Conservation (phyloP, 2,113 vertebrate species). For the Condylura cristata region DNA sequence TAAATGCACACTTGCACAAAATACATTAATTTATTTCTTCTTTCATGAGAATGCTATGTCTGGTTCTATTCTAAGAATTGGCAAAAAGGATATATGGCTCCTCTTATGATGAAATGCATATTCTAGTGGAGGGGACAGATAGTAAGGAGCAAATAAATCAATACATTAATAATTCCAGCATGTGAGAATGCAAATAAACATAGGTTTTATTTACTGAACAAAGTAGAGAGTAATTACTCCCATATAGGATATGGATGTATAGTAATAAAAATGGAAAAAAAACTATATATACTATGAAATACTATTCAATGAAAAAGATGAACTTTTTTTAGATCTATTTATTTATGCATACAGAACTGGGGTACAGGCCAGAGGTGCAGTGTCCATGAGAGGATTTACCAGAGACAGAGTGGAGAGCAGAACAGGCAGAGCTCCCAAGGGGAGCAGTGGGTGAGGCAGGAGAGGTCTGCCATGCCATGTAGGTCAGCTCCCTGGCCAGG, state of each 20-base stretch:
- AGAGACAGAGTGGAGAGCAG: too few relatives aligned
- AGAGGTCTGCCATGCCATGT: too few relatives aligned
- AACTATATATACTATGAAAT: background rate
- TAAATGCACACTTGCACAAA: constrained; percentile 41
- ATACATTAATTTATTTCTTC: constrained; percentile 33
- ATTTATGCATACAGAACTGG: too few relatives aligned
- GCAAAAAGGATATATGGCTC: background rate
- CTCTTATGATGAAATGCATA: background rate
- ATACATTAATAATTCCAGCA: background rate
- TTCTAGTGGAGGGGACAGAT: background rate
- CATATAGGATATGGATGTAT: background rate
- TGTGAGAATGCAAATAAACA: background rate
- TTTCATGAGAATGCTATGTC: background rate
- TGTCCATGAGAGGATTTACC: too few relatives aligned
- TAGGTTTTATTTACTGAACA: background rate
- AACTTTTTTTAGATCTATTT: background rate
- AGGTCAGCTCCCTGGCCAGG: too few relatives aligned
- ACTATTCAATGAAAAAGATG: background rate
- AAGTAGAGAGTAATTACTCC: background rate
- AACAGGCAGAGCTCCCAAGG: too few relatives aligned
- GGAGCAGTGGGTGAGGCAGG: too few relatives aligned
- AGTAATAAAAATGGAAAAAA: constrained; percentile 12
- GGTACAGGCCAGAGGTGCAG: too few relatives aligned
- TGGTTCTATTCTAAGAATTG: background rate
- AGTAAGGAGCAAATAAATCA: background rate